A percentile compares a stretch with the other conserved stretches of the same genome.
These are phyloP conservation scores for Coendou prehensilis DNA, from an alignment of 2,797 vertebrate species.

Conservation along the genomic window DNA sequence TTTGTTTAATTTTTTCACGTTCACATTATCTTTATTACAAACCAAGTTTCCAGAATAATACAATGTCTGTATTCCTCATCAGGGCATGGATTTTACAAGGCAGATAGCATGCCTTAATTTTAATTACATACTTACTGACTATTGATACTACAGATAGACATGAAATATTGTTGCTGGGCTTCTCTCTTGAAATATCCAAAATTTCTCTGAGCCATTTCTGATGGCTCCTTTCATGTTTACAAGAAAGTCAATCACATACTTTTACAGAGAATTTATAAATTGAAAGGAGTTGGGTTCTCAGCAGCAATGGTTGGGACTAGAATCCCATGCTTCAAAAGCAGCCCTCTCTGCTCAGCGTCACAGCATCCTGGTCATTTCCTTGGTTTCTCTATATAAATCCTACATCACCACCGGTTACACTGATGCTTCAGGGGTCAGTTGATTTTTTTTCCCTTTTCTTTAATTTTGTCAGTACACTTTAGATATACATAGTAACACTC, in stretches of 20 bases:
- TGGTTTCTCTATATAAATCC: background rate
- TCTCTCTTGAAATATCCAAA: constrained; percentile 10
- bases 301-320: background rate
- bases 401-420: background rate
- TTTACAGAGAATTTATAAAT: constrained; percentile 11
- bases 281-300: background rate
- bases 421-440: background rate
- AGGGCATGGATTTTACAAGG: background rate
- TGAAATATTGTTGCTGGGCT: background rate
- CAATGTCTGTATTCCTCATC: background rate
- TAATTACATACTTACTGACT: background rate
- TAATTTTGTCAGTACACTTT: no score
- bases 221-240: background rate
- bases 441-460: background rate
- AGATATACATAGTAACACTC: no score
- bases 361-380: background rate
- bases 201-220: background rate
- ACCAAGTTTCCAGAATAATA: background rate
- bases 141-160: background rate
- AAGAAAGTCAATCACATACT: background rate
- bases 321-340: background rate
- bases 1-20: background rate
- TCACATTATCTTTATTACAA: background rate
- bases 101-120: background rate
- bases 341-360: background rate